Percentiles rank a stretch among this genome's conserved stretches.
Evolutionary conservation across 2,888 invertebrate genomes (phyloP).

Genomic region (Rotaria magnacalcarata): DNA sequence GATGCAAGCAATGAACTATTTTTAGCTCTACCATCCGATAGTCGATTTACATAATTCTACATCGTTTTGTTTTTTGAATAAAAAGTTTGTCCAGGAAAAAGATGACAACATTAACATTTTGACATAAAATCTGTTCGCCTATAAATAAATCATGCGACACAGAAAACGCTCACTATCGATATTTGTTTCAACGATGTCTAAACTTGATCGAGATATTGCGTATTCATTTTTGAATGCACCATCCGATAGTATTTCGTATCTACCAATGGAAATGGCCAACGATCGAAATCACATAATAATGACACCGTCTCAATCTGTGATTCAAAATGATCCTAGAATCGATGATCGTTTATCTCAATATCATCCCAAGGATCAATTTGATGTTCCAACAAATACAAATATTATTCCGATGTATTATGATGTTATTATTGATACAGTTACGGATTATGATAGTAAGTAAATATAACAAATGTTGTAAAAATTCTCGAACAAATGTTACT

Average conservation of each 20-base stretch:
- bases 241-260: background rate
- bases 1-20: background rate
- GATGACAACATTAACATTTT: background rate
- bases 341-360: background rate
- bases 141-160: background rate
- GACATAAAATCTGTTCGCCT: background rate
- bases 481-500: too few species aligned
- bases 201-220: constrained; percentile 13
- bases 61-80: background rate
- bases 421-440: background rate
- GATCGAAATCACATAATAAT: background rate
- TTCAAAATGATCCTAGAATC: background rate
- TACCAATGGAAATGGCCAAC: background rate
- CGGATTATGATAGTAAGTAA: background rate
- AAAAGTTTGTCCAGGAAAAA: background rate
- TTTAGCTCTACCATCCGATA: background rate
- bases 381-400: background rate
- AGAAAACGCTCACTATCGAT: background rate
- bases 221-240: background rate
- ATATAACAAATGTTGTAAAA: too few species aligned
- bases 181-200: background rate
- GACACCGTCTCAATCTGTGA: background rate
- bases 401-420: constrained; percentile 3
- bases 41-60: constrained; percentile 4
- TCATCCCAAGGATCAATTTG: background rate